phyloP scores from a whole-genome alignment of 2,113 vertebrate species.

The Corythaixoides concolor region DNA sequence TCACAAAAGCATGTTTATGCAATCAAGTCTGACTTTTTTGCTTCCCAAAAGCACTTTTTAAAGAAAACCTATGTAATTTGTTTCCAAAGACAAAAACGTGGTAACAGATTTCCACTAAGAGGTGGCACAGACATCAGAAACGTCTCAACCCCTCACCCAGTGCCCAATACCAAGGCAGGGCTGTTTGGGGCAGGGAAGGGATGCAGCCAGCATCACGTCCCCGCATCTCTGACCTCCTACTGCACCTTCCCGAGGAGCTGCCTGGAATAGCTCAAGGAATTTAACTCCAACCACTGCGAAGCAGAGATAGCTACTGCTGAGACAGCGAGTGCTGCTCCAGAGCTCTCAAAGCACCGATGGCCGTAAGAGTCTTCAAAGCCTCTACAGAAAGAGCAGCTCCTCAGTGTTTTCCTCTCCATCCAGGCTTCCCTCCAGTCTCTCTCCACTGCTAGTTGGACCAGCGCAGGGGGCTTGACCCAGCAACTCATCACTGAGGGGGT shows the following conservation, averaged over 20 bases:
- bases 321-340: neutral
- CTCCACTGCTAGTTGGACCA: neutral
- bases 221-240: neutral
- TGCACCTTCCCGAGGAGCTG: neutral
- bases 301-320: neutral
- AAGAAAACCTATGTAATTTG: neutral
- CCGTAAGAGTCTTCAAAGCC: neutral
- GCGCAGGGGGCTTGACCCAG: too few relatives aligned
- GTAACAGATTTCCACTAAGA: neutral
- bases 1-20: neutral
- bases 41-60: neutral
- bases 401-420: neutral
- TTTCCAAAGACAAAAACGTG: neutral
- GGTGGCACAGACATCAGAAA: too few relatives aligned
- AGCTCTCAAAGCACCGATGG: neutral
- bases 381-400: neutral
- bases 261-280: neutral
- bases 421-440: neutral
- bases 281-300: neutral
- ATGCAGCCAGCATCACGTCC: neutral
- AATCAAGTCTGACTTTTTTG: neutral
- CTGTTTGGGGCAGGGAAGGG: neutral
- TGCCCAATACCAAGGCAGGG: rapidly evolving
- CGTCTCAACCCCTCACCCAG: neutral
- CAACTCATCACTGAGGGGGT: too few relatives aligned